Percentiles rank a stretch among this genome's conserved stretches.
phyloP scores from a whole-genome alignment of 2,888 invertebrate genomes.

The Malthinus flaveolus region DNA sequence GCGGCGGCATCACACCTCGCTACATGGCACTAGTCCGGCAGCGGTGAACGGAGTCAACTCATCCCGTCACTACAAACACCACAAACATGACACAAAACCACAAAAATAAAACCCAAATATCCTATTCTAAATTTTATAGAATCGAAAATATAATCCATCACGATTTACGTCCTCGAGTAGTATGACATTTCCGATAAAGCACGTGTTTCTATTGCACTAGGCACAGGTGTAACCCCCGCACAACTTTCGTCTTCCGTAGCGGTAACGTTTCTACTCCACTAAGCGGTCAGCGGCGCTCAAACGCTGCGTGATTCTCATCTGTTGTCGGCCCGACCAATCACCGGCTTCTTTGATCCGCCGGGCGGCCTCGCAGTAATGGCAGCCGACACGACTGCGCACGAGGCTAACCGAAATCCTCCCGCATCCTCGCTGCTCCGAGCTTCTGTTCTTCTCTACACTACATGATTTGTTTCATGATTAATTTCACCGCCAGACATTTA shows the following conservation, averaged over 20 bases:
- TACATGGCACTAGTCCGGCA: conserved; percentile 48
- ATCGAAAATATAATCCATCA: conserved; percentile 33
- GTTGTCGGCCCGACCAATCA: conserved; percentile 56
- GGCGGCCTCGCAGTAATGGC: conserved; percentile 57
- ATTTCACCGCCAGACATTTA: conserved; percentile 51
- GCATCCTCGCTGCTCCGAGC: conserved; percentile 28
- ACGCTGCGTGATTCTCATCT: conserved; percentile 39
- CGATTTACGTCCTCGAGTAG: conserved; percentile 18
- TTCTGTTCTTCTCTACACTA: conserved; percentile 30
- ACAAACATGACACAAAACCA: conserved; percentile 24
- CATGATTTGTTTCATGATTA: conserved; percentile 51
- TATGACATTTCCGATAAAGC: conserved; percentile 17
- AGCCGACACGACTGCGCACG: conserved; percentile 71
- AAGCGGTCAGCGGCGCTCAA: conserved; percentile 36
- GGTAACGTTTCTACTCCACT: conserved; percentile 50
- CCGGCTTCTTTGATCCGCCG: conserved; percentile 52
- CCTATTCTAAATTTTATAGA: neutral
- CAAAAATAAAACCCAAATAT: conserved; percentile 5
- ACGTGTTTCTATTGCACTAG: conserved; percentile 26
- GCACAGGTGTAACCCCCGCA: conserved; percentile 17
- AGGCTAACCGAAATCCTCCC: conserved; percentile 45
- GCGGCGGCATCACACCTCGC: conserved; percentile 53
- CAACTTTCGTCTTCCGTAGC: conserved; percentile 54
- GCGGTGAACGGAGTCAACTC: conserved; percentile 28
- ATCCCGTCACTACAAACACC: conserved; percentile 28